phyloP scores from a whole-genome alignment of 2,113 vertebrate genomes.

The Cavia porcellus region DNA sequence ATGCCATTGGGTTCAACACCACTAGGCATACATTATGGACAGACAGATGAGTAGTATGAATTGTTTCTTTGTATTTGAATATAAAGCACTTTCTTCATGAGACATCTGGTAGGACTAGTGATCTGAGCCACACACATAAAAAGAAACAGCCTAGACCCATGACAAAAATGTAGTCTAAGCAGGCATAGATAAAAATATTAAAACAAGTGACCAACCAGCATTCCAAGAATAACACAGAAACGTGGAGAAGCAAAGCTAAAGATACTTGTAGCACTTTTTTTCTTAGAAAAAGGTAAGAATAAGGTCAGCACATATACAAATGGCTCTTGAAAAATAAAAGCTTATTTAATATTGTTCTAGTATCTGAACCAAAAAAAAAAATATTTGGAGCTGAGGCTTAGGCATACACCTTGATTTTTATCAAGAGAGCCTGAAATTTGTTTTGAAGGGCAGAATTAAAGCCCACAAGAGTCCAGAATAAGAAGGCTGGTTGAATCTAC shows the following conservation, averaged over 20 bases:
- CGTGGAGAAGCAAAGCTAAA: background rate
- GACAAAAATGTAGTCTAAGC: background rate
- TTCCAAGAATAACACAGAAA: accelerated
- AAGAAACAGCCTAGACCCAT: background rate
- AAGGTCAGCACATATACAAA: background rate
- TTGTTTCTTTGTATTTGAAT: background rate
- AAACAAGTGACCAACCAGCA: background rate
- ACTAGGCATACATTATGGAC: background rate
- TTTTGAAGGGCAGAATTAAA: background rate
- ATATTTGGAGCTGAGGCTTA: background rate
- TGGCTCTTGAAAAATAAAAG: background rate
- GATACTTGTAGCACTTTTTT: background rate
- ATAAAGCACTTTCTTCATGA: background rate
- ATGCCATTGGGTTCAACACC: background rate
- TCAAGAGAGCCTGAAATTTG: background rate
- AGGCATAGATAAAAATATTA: background rate
- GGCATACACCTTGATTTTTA: background rate
- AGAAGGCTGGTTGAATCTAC: background rate
- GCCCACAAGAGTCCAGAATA: background rate
- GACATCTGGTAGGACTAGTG: background rate
- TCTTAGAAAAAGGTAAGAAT: background rate
- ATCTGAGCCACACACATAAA: background rate
- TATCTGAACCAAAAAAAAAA: background rate
- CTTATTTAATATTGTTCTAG: background rate
- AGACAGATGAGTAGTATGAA: background rate